These are phyloP conservation scores for Bombyx mori DNA, from an alignment of 1,140 invertebrate genomes.

Conservation along the genomic window ASM3026992v2 NC_085113.1:10409501-10410000, in stretches of 20 bases:
- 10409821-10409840: not conserved
- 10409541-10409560: no score
- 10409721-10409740: not conserved
- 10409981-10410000: conserved; percentile 61
- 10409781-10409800: not conserved
- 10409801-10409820: conserved; percentile 1
- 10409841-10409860: not conserved
- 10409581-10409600: no score
- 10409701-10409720: not conserved
- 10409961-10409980: conserved; percentile 58
- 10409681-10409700: no score
- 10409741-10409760: not conserved
- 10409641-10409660: no score
- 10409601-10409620: no score
- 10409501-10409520: no score
- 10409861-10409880: conserved; percentile 53
- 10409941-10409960: conserved; percentile 43
- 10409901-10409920: conserved; percentile 61
- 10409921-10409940: conserved; percentile 56
- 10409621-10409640: no score
- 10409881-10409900: conserved; percentile 51
- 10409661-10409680: no score
- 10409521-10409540: no score
- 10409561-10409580: no score
- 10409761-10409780: not conserved